Evolutionary conservation across 2,888 invertebrate genomes (phyloP), one percentile per base, ranked within the genome.

Genomic region (Drosophila putrida): DNA sequence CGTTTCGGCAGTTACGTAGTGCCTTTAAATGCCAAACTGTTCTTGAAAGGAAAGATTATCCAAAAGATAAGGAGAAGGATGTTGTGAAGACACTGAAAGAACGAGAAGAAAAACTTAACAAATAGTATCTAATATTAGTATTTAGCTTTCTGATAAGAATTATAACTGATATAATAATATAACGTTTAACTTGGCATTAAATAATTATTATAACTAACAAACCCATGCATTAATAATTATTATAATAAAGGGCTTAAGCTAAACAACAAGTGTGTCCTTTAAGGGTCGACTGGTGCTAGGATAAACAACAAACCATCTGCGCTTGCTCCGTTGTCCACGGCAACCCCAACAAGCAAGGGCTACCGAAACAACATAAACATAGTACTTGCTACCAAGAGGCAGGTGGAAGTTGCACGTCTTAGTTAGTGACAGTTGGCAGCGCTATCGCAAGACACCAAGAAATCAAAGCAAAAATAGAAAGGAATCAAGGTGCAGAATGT

Each of bases 311-410:
- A 78, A 78, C 55, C 9, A 49, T 20, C 49, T 84, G 89, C 83
- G 83, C 78, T 70, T 84, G 89, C 83, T 78, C 84, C 13, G 83
- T 84, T 51, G 84, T 68, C 83, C 74, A 53, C 46, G 74, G 74
- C 86, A 80, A 84, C 88, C 25, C 13, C 15, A 11, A 15, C 54
- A 13, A 10, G 35, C 13, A 10, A 64, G 64, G 68, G 58, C 63
- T 74, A 20, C 44, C 46, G 55, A 51, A 35, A 49, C 63, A 43
- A 71, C 82, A 82, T 69, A 80, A 74, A 63, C 54, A 59, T 13
- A 47, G 6, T 6, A 11, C 41, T 36, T 31, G 39, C 57, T 44
- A 44, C 47, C 50, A 53, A 49, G 27, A 54, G 60, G 25, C 70
- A 62, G 50, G 69, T 75, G 60, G 8, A 72, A 66, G 43, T 55